Evolutionary conservation across 1,140 invertebrate genomes (phyloP).

Genomic region (Spodoptera frugiperda): DNA sequence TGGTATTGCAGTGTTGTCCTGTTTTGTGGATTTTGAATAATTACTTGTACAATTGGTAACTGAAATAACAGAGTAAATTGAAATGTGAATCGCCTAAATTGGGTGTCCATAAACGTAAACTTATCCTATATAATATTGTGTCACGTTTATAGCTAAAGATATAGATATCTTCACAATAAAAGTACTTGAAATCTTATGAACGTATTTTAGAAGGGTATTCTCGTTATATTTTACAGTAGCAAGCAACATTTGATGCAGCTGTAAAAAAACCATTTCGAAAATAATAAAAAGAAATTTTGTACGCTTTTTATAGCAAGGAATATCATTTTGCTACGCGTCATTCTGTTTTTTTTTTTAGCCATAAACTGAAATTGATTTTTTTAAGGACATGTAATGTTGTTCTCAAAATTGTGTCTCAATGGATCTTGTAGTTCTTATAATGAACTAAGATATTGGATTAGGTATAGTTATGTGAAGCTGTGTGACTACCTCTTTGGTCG

Average conservation of each 20-base stretch:
- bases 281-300: conserved; percentile 33
- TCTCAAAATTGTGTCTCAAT: background rate
- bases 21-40: no score
- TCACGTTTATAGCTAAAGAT: no score
- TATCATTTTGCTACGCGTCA: conserved; percentile 15
- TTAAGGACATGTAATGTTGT: background rate
- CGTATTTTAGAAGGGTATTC: conserved; percentile 18
- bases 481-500: no score
- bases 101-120: no score
- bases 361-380: conserved; percentile 17
- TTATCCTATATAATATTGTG: no score
- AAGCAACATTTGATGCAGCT: conserved; percentile 37
- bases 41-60: no score
- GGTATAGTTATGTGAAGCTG: no score
- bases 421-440: no score
- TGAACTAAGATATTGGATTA: no score
- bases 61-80: no score
- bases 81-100: no score
- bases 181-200: conserved; percentile 14
- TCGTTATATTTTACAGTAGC: conserved; percentile 28
- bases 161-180: background rate
- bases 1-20: no score
- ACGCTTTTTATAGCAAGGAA: conserved; percentile 11
- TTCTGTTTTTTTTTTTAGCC: background rate
- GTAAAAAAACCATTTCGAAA: conserved; percentile 34